These are phyloP conservation scores for Anabas testudineus DNA, from an alignment of 2,797 vertebrate genomes.

Conservation along the genomic window DNA sequence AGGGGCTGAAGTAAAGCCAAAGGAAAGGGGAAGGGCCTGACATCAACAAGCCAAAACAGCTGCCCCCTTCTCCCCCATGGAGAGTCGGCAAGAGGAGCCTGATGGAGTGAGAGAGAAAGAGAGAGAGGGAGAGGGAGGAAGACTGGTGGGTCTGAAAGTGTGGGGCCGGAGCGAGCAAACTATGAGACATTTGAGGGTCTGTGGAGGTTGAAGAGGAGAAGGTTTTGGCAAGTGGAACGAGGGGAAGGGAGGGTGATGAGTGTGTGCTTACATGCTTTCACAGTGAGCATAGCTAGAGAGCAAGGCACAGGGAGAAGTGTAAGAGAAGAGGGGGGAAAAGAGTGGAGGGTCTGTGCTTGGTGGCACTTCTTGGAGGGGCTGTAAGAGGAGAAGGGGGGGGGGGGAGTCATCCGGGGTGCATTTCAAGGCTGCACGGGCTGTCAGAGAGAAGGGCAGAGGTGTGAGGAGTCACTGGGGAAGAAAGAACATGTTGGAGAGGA, in stretches of 20 bases:
- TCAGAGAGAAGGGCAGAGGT: constrained; percentile 57
- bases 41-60: constrained; percentile 86
- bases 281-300: constrained; percentile 60
- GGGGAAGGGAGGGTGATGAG: constrained; percentile 44
- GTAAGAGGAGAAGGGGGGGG: constrained; percentile 62
- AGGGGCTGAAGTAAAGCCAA: constrained; percentile 72
- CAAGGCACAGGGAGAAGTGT: constrained; percentile 47
- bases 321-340: constrained; percentile 32
- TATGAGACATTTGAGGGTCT: constrained; percentile 52
- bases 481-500: constrained; percentile 52
- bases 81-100: constrained; percentile 68
- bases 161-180: constrained; percentile 31
- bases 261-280: constrained; percentile 56
- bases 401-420: constrained; percentile 57
- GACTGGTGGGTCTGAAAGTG: constrained; percentile 67
- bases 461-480: constrained; percentile 57
- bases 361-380: constrained; percentile 55
- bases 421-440: constrained; percentile 56
- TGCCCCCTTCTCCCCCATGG: constrained; percentile 77
- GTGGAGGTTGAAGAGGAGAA: constrained; percentile 52
- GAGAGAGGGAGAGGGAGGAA: constrained; percentile 53
- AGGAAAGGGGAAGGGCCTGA: constrained; percentile 80
- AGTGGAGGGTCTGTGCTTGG: constrained; percentile 52
- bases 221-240: constrained; percentile 63
- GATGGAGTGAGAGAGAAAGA: constrained; percentile 62